Percentiles rank a stretch among this genome's conserved stretches.
Evolutionary conservation across 1,140 invertebrate species (phyloP).

Genomic region (Drosophila erecta): DNA sequence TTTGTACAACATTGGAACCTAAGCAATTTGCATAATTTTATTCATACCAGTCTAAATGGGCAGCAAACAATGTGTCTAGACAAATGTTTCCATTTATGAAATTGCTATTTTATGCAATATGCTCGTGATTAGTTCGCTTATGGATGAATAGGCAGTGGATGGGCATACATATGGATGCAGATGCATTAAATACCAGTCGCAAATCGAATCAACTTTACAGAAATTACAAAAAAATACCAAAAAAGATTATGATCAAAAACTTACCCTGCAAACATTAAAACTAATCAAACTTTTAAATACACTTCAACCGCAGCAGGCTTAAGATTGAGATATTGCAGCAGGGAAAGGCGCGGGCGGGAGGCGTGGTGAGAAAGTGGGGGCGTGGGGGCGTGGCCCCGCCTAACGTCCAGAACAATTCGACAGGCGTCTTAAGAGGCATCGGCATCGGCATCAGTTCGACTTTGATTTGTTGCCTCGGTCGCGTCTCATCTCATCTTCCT

Average conservation of each 20-base stretch:
- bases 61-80: slow-evolving; percentile 71
- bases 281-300: slow-evolving; percentile 83
- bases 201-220: slow-evolving; percentile 55
- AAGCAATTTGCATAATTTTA: slow-evolving; percentile 72
- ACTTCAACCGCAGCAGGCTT: slow-evolving; percentile 75
- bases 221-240: slow-evolving; percentile 40
- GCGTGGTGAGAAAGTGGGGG: not conserved
- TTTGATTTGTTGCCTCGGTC: slow-evolving; percentile 72
- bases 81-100: slow-evolving; percentile 69
- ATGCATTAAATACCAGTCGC: slow-evolving; percentile 15
- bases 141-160: slow-evolving; percentile 54
- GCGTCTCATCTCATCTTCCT: slow-evolving; percentile 28
- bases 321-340: slow-evolving; percentile 60
- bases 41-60: slow-evolving; percentile 54
- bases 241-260: slow-evolving; percentile 20
- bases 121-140: slow-evolving; percentile 68
- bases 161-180: slow-evolving; percentile 8
- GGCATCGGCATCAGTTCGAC: slow-evolving; percentile 48
- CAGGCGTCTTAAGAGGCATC: slow-evolving; percentile 72
- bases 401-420: slow-evolving; percentile 60
- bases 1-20: not conserved
- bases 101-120: slow-evolving; percentile 74
- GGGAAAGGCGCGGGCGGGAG: not conserved
- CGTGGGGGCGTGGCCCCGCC: not conserved
- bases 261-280: slow-evolving; percentile 74